These are phyloP conservation scores for Rattus norvegicus DNA, from an alignment of 2,113 vertebrate genomes.

Conservation along the genomic window GRCr8 NC_086022.1:150081501-150082000, in stretches of 20 bases:
- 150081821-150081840: conserved; percentile 30
- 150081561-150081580: not conserved
- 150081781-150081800: conserved; percentile 45
- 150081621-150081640: conserved; percentile 19
- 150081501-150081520: conserved; percentile 23
- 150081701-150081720: conserved; percentile 38
- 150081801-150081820: conserved; percentile 26
- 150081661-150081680: not conserved
- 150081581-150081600: not conserved
- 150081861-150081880: not conserved
- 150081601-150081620: not conserved
- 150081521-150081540: not conserved
- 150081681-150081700: not conserved
- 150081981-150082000: not conserved
- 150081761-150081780: conserved; percentile 9
- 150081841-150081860: not conserved
- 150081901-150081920: not conserved
- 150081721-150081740: not conserved
- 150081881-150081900: not conserved
- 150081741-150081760: not conserved
- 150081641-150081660: not conserved
- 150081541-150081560: not conserved
- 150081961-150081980: conserved; percentile 2
- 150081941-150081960: not conserved
- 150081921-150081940: not conserved